These are phyloP conservation scores for Phycodurus eques DNA, from an alignment of 2,113 vertebrate genomes.

Conservation along the genomic window DNA sequence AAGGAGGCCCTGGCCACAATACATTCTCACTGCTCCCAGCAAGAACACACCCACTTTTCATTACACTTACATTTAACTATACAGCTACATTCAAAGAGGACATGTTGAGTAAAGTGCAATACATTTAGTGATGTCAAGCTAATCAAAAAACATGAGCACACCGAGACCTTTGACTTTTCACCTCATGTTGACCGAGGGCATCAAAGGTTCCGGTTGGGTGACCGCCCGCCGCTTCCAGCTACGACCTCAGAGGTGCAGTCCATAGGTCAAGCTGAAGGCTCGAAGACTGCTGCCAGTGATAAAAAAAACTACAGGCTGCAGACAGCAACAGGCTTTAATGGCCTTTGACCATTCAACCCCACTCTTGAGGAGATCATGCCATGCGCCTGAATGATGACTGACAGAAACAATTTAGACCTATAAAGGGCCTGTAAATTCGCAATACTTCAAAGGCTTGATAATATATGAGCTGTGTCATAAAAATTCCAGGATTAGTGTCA, in stretches of 20 bases:
- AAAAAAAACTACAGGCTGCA: constrained; percentile 43
- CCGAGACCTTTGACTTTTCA: constrained; percentile 45
- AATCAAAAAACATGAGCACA: constrained; percentile 30
- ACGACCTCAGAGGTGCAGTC: constrained; percentile 45
- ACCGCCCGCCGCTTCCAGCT: constrained; percentile 42
- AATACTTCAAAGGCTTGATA: not conserved
- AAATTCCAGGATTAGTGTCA: not conserved
- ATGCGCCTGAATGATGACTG: constrained; percentile 52
- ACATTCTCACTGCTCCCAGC: not conserved
- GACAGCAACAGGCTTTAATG: constrained; percentile 63
- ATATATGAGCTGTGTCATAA: not conserved
- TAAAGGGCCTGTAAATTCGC: not conserved
- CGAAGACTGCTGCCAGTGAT: constrained; percentile 59
- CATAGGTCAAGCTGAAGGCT: constrained; percentile 48
- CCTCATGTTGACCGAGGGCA: constrained; percentile 37
- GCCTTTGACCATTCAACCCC: constrained; percentile 58
- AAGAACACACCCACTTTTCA: not conserved
- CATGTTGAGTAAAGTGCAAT: not conserved
- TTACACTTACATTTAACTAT: not conserved
- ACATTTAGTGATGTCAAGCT: not conserved
- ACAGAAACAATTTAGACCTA: constrained; percentile 6
- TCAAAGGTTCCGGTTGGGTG: constrained; percentile 41
- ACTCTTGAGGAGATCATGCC: constrained; percentile 36
- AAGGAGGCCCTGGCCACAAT: constrained; percentile 51
- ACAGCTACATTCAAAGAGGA: not conserved